Evolutionary conservation across 2,113 vertebrate genomes (phyloP), one percentile per base, ranked within the genome.

Genomic region (Euleptes europaea): DNA sequence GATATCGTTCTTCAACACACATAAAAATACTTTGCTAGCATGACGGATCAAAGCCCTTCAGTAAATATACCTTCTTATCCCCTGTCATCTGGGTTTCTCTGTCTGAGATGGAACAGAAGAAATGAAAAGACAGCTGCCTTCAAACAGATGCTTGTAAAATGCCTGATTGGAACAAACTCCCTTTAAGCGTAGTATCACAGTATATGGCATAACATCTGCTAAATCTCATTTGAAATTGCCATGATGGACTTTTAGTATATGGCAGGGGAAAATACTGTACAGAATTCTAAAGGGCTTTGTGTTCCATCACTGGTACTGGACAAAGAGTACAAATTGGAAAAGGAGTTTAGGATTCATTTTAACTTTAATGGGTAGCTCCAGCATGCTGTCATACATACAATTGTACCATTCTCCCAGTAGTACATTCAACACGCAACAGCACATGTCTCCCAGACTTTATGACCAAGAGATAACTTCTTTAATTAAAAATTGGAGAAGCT

Each of bases 71-170:
- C 75, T 76, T 75, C 44, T 76, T 83, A 67, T 76, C 73, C 60
- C 60, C 54, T 84, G 66, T 78, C 75, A 78, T 84, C 66, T 84
- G 87, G 40, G 74, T 83, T 90, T 94, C 84, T 88, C 91, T 88
- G 38, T 85, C 15, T 94, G 91, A 94, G 84, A 93, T 88, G 94
- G 88, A 94, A 92, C 93, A 94, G 90, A 92, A 90, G 82, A 88
- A 92, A 83, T 0, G 4, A 70, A 2, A 92, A 92, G 89, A 85
- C 71, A 90, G 88, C 89, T 85, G 40, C 40, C 77, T 94, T 94
- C 94, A 90, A 95, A 91, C 89, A 92, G 92, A 94, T 92, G 92
- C 42, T 91, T 92, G 84, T 89, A 91, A 93, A 93, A 90, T 0
- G 88, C 90, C 91, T 93, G 89, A 86, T 90, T 87, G 92, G 91